Evolutionary conservation across 2,888 invertebrate genomes (phyloP).

Genomic region (Temnothorax rugatulus): DNA sequence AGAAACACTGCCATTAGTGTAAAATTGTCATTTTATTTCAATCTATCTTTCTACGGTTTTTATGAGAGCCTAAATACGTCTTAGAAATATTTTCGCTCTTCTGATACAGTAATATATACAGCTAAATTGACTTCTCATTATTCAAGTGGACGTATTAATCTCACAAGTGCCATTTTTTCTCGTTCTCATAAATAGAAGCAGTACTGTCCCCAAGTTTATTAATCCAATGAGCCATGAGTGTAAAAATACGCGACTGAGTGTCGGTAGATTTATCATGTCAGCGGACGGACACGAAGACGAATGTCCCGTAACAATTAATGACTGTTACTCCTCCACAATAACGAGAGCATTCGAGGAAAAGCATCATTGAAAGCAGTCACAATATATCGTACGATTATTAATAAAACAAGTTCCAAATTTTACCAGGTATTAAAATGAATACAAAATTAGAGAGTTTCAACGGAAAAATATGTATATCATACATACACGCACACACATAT

Average conservation of each 20-base stretch:
- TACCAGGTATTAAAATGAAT: neutral
- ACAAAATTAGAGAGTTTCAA: neutral
- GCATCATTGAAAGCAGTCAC: slow-evolving; percentile 31
- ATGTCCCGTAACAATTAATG: slow-evolving; percentile 59
- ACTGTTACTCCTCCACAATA: slow-evolving; percentile 34
- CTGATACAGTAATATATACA: neutral
- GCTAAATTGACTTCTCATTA: slow-evolving; percentile 24
- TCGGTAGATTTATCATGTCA: slow-evolving; percentile 60
- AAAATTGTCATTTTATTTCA: neutral
- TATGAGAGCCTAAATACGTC: neutral
- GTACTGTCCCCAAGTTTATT: slow-evolving; percentile 46
- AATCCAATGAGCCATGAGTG: slow-evolving; percentile 44
- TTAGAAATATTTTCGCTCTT: neutral
- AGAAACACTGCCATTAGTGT: neutral
- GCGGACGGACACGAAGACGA: slow-evolving; percentile 61
- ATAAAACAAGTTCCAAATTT: slow-evolving; percentile 6
- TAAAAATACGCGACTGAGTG: slow-evolving; percentile 45
- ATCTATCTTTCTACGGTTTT: slow-evolving; percentile 2
- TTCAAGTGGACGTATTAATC: slow-evolving; percentile 42
- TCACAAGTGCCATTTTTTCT: slow-evolving; percentile 21
- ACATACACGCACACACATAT: no score
- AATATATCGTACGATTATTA: slow-evolving; percentile 16
- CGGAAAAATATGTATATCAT: neutral
- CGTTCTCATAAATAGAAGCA: slow-evolving; percentile 32
- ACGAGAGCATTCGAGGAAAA: slow-evolving; percentile 33